Evolutionary conservation across 2,888 invertebrate species (phyloP).

Genomic region (Micropterix aruncella): DNA sequence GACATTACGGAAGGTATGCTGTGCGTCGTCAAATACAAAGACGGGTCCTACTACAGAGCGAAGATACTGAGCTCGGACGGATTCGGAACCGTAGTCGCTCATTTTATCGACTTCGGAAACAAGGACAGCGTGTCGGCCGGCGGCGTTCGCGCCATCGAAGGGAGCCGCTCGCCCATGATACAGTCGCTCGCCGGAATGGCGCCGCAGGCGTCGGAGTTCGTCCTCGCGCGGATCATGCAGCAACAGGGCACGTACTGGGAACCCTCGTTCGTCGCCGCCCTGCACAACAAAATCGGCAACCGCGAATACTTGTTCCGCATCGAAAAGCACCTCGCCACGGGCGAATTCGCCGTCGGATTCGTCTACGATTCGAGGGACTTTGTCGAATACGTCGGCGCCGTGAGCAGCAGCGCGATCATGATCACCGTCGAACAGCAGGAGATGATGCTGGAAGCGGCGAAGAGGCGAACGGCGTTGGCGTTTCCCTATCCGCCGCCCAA

Average conservation of each 20-base stretch:
- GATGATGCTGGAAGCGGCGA: conserved; percentile 20
- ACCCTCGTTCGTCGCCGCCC: conserved; percentile 22
- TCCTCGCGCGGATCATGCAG: conserved; percentile 40
- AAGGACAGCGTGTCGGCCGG: conserved; percentile 41
- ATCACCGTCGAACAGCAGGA: conserved; percentile 26
- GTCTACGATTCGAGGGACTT: too few relatives aligned
- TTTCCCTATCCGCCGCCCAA: conserved; percentile 3
- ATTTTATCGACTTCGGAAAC: conserved; percentile 56
- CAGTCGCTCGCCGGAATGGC: conserved; percentile 36
- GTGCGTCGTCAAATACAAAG: conserved; percentile 54
- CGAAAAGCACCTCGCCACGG: too few relatives aligned
- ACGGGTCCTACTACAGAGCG: conserved; percentile 49
- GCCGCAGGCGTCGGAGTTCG: conserved; percentile 44
- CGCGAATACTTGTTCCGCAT: too few relatives aligned
- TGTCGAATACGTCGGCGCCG: too few relatives aligned
- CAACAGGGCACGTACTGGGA: conserved; percentile 39
- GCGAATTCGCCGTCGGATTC: too few relatives aligned
- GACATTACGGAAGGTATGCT: conserved; percentile 36
- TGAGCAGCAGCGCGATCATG: conserved; percentile 24
- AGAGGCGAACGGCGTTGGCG: neutral
- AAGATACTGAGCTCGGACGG: conserved; percentile 36
- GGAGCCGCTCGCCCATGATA: conserved; percentile 33
- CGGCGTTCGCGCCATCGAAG: conserved; percentile 42
- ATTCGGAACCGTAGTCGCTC: conserved; percentile 44
- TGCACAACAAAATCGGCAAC: too few relatives aligned